phyloP scores from a whole-genome alignment of 1,140 invertebrate genomes.

The Tetramorium parvispinum region DNA sequence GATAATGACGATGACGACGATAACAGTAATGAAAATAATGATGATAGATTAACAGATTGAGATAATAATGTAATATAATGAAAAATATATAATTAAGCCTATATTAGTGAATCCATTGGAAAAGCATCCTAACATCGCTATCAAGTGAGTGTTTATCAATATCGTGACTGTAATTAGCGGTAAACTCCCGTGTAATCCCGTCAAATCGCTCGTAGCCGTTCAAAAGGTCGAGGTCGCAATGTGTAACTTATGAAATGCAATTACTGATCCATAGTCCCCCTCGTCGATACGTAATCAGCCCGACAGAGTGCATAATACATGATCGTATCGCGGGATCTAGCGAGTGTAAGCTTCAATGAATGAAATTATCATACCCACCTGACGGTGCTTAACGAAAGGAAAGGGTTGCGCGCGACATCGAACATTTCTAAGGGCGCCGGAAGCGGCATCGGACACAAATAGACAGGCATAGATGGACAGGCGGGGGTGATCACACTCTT shows the following conservation, averaged over 20 bases:
- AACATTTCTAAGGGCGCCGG: neutral
- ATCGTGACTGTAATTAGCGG: neutral
- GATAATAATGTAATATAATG: neutral
- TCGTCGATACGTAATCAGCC: slow-evolving; percentile 32
- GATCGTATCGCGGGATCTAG: neutral
- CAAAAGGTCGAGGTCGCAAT: slow-evolving; percentile 34
- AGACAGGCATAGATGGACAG: slow-evolving; percentile 6
- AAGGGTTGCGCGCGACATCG: neutral
- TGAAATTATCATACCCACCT: slow-evolving; percentile 17
- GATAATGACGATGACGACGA: neutral
- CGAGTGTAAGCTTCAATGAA: neutral
- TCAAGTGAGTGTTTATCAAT: neutral
- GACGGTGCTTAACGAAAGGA: neutral
- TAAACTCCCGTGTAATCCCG: neutral
- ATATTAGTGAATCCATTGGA: neutral
- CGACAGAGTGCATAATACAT: neutral
- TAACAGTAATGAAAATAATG: neutral
- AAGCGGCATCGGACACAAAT: neutral
- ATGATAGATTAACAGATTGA: neutral
- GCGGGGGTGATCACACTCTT: neutral
- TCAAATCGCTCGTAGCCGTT: neutral
- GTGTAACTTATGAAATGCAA: slow-evolving; percentile 33
- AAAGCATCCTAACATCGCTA: neutral
- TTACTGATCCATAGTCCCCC: slow-evolving; percentile 31
- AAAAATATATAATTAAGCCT: neutral